Conservation (phyloP, 2,797 vertebrate species). For the Lacerta viridis region DNA sequence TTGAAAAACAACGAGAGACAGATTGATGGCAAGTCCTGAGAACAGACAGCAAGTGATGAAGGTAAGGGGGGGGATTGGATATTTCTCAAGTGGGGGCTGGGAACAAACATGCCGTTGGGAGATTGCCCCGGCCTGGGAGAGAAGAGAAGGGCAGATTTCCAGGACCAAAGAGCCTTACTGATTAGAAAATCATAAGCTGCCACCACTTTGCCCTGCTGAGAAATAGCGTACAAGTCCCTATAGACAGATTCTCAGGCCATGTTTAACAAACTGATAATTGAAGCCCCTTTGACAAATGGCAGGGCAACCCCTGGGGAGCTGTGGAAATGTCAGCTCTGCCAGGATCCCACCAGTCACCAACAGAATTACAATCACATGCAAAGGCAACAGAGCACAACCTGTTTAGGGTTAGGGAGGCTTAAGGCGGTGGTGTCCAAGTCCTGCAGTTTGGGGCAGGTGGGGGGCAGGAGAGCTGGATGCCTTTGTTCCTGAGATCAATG, state of each 20-base stretch:
- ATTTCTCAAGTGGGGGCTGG: not conserved
- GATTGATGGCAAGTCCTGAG: not conserved
- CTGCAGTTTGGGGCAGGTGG: not conserved
- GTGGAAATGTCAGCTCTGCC: slow-evolving; percentile 35
- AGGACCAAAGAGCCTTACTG: not conserved
- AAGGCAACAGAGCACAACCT: not conserved
- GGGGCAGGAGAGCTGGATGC: not conserved
- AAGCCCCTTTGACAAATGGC: slow-evolving; percentile 29
- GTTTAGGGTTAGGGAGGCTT: too few relatives aligned
- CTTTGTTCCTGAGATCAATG: not conserved
- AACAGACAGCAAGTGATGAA: not conserved
- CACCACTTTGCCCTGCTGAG: not conserved
- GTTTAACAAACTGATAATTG: slow-evolving; percentile 16
- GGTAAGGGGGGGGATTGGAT: not conserved
- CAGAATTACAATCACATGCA: not conserved
- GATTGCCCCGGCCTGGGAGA: slow-evolving; percentile 50
- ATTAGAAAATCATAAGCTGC: slow-evolving; percentile 47
- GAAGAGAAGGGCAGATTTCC: slow-evolving; percentile 49
- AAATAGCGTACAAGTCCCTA: accelerated
- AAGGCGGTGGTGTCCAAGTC: not conserved
- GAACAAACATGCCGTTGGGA: slow-evolving; percentile 34
- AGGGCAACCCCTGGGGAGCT: slow-evolving; percentile 14
- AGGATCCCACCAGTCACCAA: slow-evolving; percentile 24
- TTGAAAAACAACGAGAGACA: slow-evolving; percentile 33
- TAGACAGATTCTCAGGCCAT: not conserved